These are phyloP conservation scores for Amiota mariae DNA, from an alignment of 2,888 invertebrate genomes.

Conservation along the genomic window DNA sequence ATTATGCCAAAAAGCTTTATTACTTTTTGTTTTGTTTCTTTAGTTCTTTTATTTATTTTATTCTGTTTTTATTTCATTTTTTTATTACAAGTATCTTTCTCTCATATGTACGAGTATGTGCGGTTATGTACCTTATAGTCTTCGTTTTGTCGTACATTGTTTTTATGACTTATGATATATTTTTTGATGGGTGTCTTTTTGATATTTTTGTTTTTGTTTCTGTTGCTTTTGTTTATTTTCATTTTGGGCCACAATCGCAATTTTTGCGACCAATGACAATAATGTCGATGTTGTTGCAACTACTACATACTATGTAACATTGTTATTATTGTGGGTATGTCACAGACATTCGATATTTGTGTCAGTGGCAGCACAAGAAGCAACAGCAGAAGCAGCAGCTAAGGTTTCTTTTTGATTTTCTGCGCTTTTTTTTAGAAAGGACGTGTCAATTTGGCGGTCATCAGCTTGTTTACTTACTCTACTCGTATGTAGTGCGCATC, in stretches of 20 bases:
- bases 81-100: no score
- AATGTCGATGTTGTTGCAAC: constrained; percentile 3
- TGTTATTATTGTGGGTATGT: neutral
- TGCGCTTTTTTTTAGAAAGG: constrained; percentile 19
- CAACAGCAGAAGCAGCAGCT: constrained; percentile 5
- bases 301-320: neutral
- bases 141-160: no score
- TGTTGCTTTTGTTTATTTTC: no score
- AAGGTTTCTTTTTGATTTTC: neutral
- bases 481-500: constrained; percentile 8
- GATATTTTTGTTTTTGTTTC: no score
- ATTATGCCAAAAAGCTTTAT: constrained; percentile 8
- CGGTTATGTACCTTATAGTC: no score
- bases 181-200: no score
- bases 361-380: constrained; percentile 24
- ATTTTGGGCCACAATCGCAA: constrained; percentile 3
- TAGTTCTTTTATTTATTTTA: neutral
- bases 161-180: no score
- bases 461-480: neutral
- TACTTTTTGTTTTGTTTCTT: constrained; percentile 15
- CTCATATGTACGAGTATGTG: no score
- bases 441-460: constrained; percentile 24
- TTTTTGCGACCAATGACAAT: constrained; percentile 21
- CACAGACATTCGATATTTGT: constrained; percentile 23
- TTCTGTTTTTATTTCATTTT: no score